A percentile compares a stretch with the other conserved stretches of the same genome.
Evolutionary conservation across 2,888 invertebrate species (phyloP).

Genomic region (Drosophila dives): DNA sequence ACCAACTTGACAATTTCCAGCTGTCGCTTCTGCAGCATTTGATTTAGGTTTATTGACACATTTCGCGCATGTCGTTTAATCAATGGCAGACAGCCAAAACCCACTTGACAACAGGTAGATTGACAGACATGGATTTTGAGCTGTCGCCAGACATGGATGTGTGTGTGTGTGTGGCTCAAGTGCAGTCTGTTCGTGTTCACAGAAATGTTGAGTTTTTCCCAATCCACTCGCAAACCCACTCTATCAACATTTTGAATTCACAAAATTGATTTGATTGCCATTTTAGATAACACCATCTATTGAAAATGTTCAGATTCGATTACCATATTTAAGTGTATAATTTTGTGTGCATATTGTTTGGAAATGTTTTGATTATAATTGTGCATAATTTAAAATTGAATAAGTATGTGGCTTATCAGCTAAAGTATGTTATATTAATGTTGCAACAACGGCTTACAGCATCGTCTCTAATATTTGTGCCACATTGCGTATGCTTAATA

Average conservation of each 20-base stretch:
- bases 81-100: constrained; percentile 26
- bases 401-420: not conserved
- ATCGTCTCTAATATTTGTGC: constrained; percentile 40
- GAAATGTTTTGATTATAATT: not conserved
- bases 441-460: not conserved
- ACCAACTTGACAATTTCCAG: not conserved
- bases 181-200: constrained; percentile 8
- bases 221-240: constrained; percentile 1
- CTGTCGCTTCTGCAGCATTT: constrained; percentile 41
- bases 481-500: constrained; percentile 61
- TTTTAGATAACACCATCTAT: not conserved
- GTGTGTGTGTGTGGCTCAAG: constrained; percentile 7
- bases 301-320: not conserved
- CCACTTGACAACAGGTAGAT: constrained; percentile 23
- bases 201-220: constrained; percentile 11
- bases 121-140: constrained; percentile 31
- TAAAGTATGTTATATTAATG: not conserved
- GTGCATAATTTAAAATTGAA: not conserved
- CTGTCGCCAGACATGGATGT: constrained; percentile 8
- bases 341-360: not conserved
- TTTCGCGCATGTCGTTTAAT: constrained; percentile 41
- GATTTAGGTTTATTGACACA: constrained; percentile 62
- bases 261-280: constrained; percentile 15
- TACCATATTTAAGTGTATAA: not conserved
- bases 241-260: not conserved